Percentiles rank a stretch among this genome's conserved stretches.
phyloP scores from a whole-genome alignment of 2,888 invertebrate genomes.

The Drosophila quinaria region DNA sequence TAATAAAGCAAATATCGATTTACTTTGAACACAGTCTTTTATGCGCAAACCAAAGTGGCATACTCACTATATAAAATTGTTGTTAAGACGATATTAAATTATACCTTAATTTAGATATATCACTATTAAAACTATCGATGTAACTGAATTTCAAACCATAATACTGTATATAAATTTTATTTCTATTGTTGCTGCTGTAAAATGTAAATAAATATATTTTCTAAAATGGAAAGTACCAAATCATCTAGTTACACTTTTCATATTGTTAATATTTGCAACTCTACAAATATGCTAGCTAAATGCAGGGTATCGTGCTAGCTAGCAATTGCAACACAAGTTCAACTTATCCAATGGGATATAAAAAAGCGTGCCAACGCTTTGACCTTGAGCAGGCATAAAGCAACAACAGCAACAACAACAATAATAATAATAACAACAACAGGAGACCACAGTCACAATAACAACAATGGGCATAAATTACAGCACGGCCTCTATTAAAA shows the following conservation, averaged over 20 bases:
- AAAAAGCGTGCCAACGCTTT: conserved; percentile 20
- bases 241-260: not conserved
- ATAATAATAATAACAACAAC: conserved; percentile 8
- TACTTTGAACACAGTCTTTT: conserved; percentile 6
- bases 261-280: not conserved
- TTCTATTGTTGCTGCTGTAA: too few species aligned
- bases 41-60: not conserved
- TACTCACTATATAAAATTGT: not conserved
- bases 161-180: not conserved
- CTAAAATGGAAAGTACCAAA: too few species aligned
- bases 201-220: too few species aligned
- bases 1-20: conserved; percentile 46
- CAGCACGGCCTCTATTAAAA: conserved; percentile 52
- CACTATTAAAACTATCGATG: not conserved
- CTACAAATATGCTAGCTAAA: not conserved
- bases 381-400: conserved; percentile 58
- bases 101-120: not conserved
- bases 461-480: conserved; percentile 70
- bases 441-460: conserved; percentile 32
- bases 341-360: conserved; percentile 10
- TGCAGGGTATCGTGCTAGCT: conserved; percentile 2
- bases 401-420: conserved; percentile 2
- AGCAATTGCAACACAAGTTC: not conserved
- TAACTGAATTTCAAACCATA: too few species aligned
- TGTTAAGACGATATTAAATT: not conserved